Percentiles rank a stretch among this genome's conserved stretches.
Evolutionary conservation across 2,113 vertebrate genomes (phyloP).

Genomic region (Clarias macrocephalus): DNA sequence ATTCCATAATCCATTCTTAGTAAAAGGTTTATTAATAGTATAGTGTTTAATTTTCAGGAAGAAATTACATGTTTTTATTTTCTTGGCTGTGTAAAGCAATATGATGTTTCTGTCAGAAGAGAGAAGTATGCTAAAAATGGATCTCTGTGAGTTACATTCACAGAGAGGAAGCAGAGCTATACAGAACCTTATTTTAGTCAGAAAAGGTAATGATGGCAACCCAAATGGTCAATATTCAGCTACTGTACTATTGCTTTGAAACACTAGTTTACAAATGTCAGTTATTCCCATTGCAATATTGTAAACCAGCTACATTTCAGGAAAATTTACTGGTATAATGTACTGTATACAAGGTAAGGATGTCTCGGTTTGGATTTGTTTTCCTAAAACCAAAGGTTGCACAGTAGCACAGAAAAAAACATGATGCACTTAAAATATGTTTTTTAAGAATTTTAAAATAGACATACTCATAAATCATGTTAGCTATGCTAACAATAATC

Average conservation of each 20-base stretch:
- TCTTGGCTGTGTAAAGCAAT: neutral
- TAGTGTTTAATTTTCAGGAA: neutral
- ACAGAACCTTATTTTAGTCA: neutral
- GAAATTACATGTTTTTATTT: neutral
- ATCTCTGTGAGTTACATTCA: slow-evolving; percentile 18
- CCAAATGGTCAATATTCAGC: neutral
- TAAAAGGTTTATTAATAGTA: neutral
- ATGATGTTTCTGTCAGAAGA: slow-evolving; percentile 11
- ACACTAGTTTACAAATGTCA: neutral
- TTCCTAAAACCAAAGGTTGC: neutral
- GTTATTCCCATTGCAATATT: neutral
- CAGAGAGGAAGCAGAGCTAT: slow-evolving; percentile 1
- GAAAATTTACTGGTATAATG: neutral
- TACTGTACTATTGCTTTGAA: neutral
- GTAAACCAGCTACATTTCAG: neutral
- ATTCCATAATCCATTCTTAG: neutral
- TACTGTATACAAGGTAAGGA: neutral
- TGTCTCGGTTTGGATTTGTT: neutral
- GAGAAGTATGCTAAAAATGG: slow-evolving; percentile 23
- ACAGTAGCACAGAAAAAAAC: slow-evolving; percentile 1
- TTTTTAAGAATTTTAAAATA: neutral
- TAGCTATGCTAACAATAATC: neutral
- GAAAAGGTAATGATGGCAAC: neutral
- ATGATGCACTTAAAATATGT: neutral
- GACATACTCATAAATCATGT: neutral